These are phyloP conservation scores for Gymnocypris eckloni DNA, from an alignment of 2,797 vertebrate genomes.

Conservation along the genomic window DNA sequence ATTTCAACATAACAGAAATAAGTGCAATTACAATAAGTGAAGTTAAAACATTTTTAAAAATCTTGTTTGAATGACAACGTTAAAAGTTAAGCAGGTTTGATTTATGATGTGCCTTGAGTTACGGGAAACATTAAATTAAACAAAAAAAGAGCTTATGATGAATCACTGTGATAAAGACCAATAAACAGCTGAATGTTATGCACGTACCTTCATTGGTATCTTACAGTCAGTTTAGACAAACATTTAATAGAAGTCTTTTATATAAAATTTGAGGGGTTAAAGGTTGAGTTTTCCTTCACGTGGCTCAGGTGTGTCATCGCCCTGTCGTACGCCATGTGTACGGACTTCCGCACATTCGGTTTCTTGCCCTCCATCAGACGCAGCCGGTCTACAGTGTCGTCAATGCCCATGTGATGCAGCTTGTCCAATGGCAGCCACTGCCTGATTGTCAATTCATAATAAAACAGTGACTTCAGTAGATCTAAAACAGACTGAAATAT, in stretches of 20 bases:
- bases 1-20: slow-evolving; percentile 1
- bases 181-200: slow-evolving; percentile 1
- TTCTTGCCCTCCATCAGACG: slow-evolving; percentile 97
- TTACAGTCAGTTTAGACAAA: slow-evolving; percentile 47
- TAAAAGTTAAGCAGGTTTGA: background rate
- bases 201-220: slow-evolving; percentile 23
- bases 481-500: slow-evolving; percentile 1
- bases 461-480: background rate
- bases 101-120: slow-evolving; percentile 17
- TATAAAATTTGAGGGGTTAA: slow-evolving; percentile 89
- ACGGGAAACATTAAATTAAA: background rate
- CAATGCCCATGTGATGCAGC: slow-evolving; percentile 89
- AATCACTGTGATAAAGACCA: slow-evolving; percentile 13
- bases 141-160: slow-evolving; percentile 6
- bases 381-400: slow-evolving; percentile 95
- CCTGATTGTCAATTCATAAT: slow-evolving; percentile 75
- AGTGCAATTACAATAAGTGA: slow-evolving; percentile 21
- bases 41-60: slow-evolving; percentile 25
- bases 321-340: slow-evolving; percentile 94
- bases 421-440: slow-evolving; percentile 97
- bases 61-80: background rate
- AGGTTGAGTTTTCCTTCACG: slow-evolving; percentile 88
- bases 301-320: slow-evolving; percentile 94
- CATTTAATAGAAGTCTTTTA: slow-evolving; percentile 68
- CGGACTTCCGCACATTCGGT: slow-evolving; percentile 96